Percentiles rank a stretch among this genome's conserved stretches.
phyloP scores from a whole-genome alignment of 2,113 vertebrate species.

The Microcebus jonahi region DNA sequence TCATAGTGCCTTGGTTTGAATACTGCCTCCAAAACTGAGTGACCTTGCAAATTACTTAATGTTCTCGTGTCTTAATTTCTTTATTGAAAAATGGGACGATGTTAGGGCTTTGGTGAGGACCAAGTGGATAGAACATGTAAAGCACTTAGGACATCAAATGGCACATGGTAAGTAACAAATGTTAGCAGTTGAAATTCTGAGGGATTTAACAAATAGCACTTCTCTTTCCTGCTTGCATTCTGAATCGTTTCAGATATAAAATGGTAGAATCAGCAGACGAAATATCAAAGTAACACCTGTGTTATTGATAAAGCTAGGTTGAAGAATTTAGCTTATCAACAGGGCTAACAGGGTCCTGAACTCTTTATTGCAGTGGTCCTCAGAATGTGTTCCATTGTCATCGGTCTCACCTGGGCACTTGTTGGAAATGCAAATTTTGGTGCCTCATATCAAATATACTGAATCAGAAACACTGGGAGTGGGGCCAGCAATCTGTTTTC shows the following conservation, averaged over 20 bases:
- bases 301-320: background rate
- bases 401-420: background rate
- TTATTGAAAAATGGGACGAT: background rate
- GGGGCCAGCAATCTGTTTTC: background rate
- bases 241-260: background rate
- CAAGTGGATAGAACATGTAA: background rate
- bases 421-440: background rate
- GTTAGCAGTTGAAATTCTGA: background rate
- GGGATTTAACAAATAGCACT: background rate
- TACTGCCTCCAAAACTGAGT: background rate
- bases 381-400: background rate
- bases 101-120: background rate
- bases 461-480: background rate
- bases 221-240: background rate
- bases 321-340: background rate
- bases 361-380: background rate
- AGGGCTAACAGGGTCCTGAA: background rate
- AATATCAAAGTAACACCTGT: background rate
- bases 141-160: background rate
- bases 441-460: background rate
- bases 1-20: background rate
- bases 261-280: background rate
- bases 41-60: background rate
- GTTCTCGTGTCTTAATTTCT: background rate
- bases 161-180: background rate